Percentiles rank a stretch among this genome's conserved stretches.
Conservation (phyloP, 2,888 invertebrate species). For the Lamproptera curius region DNA sequence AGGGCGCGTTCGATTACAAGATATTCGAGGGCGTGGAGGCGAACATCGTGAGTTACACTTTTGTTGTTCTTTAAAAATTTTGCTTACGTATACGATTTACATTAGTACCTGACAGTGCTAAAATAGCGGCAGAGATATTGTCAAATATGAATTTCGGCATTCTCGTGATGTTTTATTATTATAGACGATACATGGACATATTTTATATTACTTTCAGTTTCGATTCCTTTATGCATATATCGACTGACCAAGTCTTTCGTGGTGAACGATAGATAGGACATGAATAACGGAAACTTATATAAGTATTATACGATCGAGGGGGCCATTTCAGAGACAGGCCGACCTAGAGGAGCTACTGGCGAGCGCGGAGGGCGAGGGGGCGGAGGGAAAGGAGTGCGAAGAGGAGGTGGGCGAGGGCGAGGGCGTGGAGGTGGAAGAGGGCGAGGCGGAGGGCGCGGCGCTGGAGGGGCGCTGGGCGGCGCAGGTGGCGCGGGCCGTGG, state of each 20-base stretch:
- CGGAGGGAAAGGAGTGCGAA: constrained; percentile 18
- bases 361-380: constrained; percentile 14
- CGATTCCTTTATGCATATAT: background rate
- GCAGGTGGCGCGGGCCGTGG: constrained; percentile 52
- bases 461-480: constrained; percentile 48
- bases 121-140: no score
- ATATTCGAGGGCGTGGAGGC: constrained; percentile 41
- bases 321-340: constrained; percentile 37
- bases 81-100: no score
- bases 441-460: constrained; percentile 21
- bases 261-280: background rate
- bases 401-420: constrained; percentile 15
- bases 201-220: background rate
- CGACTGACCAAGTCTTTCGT: background rate
- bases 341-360: constrained; percentile 40
- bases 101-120: no score
- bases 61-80: background rate
- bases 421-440: background rate
- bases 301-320: background rate
- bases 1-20: constrained; percentile 45
- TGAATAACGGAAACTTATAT: background rate
- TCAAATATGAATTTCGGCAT: no score
- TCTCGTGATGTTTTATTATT: no score
- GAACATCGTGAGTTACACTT: constrained; percentile 35
- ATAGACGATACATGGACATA: background rate